Evolutionary conservation across 2,888 invertebrate species (phyloP).

Genomic region (Hypena proboscidalis): DNA sequence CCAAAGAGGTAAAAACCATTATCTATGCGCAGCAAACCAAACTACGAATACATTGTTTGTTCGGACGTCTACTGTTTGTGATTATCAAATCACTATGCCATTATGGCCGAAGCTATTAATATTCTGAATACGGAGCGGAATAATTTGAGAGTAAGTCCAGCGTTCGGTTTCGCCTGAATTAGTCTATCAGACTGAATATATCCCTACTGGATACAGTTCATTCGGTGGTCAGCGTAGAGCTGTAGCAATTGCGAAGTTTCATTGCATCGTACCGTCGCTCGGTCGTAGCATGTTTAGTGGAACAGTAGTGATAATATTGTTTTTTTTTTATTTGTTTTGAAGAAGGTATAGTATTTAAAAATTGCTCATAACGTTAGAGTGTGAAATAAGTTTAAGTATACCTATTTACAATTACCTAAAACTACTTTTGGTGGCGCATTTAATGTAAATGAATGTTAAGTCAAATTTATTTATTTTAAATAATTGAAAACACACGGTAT

Average conservation of each 20-base stretch:
- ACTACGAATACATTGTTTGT: constrained; percentile 41
- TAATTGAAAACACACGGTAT: too few species aligned
- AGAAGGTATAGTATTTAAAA: too few species aligned
- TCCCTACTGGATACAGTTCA: constrained; percentile 15
- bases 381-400: too few species aligned
- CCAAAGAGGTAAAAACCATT: constrained; percentile 18
- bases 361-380: too few species aligned
- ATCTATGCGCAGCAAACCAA: constrained; percentile 18
- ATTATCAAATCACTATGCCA: constrained; percentile 59
- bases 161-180: constrained; percentile 22
- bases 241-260: constrained; percentile 31
- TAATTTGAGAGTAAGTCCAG: constrained; percentile 60
- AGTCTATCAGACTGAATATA: constrained; percentile 19
- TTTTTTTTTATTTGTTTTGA: too few species aligned
- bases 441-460: too few species aligned
- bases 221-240: constrained; percentile 9
- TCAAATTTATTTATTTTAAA: too few species aligned
- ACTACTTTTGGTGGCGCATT: too few species aligned
- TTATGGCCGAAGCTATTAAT: constrained; percentile 58
- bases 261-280: constrained; percentile 23
- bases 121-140: constrained; percentile 60
- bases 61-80: constrained; percentile 46
- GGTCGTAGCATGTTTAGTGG: neutral
- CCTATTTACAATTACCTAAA: too few species aligned
- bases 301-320: too few species aligned